A percentile compares a stretch with the other conserved stretches of the same genome.
Conservation (phyloP, 2,888 invertebrate genomes). For the Xanthia icteritia region DNA sequence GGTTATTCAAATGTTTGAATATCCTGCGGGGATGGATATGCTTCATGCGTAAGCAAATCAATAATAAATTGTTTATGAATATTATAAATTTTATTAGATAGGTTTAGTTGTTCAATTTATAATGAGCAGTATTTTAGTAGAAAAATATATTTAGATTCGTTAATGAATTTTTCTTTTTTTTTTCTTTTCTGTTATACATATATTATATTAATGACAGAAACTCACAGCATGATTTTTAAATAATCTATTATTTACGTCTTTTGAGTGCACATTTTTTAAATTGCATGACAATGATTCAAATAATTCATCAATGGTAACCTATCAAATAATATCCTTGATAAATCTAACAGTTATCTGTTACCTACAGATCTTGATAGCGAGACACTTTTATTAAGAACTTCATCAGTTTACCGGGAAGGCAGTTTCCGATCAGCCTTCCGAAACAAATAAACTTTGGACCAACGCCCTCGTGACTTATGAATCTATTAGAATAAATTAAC, state of each 20-base stretch:
- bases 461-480: constrained; percentile 64
- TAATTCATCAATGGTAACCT: background rate
- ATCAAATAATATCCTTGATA: background rate
- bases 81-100: constrained; percentile 1
- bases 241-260: background rate
- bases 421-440: constrained; percentile 62
- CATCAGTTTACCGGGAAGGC: constrained; percentile 49
- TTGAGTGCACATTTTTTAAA: no score
- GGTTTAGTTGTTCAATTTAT: no score
- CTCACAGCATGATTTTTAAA: background rate
- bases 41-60: constrained; percentile 55
- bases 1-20: constrained; percentile 68
- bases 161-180: background rate
- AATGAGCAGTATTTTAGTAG: no score
- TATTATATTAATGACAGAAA: background rate
- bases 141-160: background rate
- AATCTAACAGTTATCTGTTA: background rate
- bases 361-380: constrained; percentile 12
- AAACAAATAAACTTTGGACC: constrained; percentile 40
- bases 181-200: background rate
- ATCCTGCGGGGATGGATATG: constrained; percentile 59
- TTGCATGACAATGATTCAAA: background rate
- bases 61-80: constrained; percentile 29
- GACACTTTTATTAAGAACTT: constrained; percentile 22
- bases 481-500: constrained; percentile 66